phyloP scores from a whole-genome alignment of 2,113 vertebrate species.

The Campylomormyrus numenius region DNA sequence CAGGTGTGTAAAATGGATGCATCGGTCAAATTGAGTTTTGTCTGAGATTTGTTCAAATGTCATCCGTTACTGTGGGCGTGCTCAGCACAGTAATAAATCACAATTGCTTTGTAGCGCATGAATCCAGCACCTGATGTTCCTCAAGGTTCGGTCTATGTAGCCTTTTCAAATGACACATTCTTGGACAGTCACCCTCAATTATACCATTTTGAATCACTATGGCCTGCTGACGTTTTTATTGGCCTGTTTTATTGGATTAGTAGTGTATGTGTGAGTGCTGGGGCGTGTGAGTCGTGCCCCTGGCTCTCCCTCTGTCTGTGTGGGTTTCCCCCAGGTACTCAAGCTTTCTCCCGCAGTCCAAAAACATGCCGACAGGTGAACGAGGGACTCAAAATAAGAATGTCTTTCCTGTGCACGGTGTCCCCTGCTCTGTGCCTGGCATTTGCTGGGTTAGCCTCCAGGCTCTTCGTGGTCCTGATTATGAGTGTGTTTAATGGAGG shows the following conservation, averaged over 20 bases:
- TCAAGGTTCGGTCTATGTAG: background rate
- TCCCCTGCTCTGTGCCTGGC: background rate
- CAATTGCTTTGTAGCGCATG: background rate
- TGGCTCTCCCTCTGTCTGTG: background rate
- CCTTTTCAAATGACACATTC: background rate
- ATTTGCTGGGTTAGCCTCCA: background rate
- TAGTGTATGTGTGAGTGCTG: background rate
- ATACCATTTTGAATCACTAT: background rate
- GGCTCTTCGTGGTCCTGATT: background rate
- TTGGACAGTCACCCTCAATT: background rate
- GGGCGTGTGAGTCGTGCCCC: background rate
- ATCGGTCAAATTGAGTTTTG: background rate
- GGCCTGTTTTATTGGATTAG: background rate
- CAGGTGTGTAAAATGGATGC: background rate
- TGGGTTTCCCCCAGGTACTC: background rate
- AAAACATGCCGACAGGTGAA: background rate
- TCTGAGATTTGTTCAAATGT: background rate
- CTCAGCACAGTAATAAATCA: background rate
- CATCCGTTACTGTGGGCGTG: background rate
- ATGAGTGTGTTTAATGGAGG: background rate
- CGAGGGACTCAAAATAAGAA: background rate
- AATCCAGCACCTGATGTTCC: background rate
- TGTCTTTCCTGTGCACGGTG: background rate
- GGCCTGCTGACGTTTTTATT: background rate
- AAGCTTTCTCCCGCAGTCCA: background rate